Percentiles rank a stretch among this genome's conserved stretches.
Evolutionary conservation across 1,140 invertebrate genomes (phyloP).

Genomic region (Whitmania pigra): DNA sequence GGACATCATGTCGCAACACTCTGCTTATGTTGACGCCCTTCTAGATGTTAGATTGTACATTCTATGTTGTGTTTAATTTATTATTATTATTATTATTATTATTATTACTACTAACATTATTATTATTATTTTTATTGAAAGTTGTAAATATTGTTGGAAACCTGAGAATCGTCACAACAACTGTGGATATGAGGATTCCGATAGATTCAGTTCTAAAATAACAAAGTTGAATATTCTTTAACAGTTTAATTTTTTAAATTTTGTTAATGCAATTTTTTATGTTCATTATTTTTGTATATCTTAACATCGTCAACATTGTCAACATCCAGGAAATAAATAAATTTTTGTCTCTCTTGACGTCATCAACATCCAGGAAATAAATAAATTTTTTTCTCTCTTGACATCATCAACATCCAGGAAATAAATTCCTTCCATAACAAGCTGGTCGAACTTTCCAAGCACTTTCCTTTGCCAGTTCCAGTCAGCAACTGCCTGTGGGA

Average conservation of each 20-base stretch:
- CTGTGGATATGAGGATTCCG: neutral
- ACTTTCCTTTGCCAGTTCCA: slow-evolving; percentile 56
- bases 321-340: slow-evolving; percentile 56
- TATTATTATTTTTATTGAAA: neutral
- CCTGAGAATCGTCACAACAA: neutral
- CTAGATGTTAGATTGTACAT: slow-evolving; percentile 38
- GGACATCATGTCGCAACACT: slow-evolving; percentile 89
- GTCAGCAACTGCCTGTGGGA: slow-evolving; percentile 67
- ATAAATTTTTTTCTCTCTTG: too few species aligned
- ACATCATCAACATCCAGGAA: slow-evolving; percentile 48
- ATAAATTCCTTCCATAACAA: slow-evolving; percentile 64
- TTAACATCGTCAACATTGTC: too few species aligned
- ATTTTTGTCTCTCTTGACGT: too few species aligned
- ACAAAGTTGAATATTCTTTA: too few species aligned
- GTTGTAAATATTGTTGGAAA: neutral
- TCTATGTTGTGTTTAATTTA: neutral
- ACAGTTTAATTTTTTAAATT: too few species aligned
- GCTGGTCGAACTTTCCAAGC: slow-evolving; percentile 55
- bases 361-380: slow-evolving; percentile 52
- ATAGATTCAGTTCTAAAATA: neutral
- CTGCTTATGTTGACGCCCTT: slow-evolving; percentile 58
- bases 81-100: slow-evolving; percentile 13
- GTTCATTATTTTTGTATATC: too few species aligned
- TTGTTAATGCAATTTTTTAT: too few species aligned
- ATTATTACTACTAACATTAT: slow-evolving; percentile 10